Conservation (phyloP, 64 coral and sea anemone species). For the Catalaphyllia jardinei region DNA sequence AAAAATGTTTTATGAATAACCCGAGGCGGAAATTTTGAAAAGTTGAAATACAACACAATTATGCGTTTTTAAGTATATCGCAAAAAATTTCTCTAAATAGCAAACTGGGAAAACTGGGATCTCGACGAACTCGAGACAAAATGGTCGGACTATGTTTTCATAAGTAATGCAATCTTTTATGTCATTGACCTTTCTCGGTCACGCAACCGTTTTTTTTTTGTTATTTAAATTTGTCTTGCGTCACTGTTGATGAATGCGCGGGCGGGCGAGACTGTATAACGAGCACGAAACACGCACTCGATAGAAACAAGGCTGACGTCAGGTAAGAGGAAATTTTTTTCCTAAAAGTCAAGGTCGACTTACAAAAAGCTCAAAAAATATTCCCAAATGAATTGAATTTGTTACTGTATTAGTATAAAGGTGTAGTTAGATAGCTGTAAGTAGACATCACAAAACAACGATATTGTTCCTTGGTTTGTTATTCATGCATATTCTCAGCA, state of each 20-base stretch:
- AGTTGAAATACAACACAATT: too few species aligned
- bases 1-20: too few species aligned
- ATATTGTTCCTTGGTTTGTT: conserved; percentile 17
- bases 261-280: background rate
- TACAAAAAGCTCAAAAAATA: background rate
- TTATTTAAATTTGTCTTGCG: conserved; percentile 16
- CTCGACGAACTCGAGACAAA: too few species aligned
- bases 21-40: too few species aligned
- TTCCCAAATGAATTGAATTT: background rate
- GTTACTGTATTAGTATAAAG: background rate
- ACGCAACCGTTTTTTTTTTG: conserved; percentile 1
- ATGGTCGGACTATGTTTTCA: background rate
- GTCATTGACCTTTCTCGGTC: conserved; percentile 19
- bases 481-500: conserved; percentile 39
- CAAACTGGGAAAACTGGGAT: too few species aligned
- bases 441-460: background rate
- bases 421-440: background rate
- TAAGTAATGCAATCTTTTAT: background rate
- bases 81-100: too few species aligned
- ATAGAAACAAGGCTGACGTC: background rate
- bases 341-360: background rate
- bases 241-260: conserved; percentile 22
- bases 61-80: too few species aligned
- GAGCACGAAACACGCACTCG: conserved; percentile 9
- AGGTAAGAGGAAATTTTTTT: conserved; percentile 6